Evolutionary conservation across 2,888 invertebrate species (phyloP).

Genomic region (Sussaba pulchella): DNA sequence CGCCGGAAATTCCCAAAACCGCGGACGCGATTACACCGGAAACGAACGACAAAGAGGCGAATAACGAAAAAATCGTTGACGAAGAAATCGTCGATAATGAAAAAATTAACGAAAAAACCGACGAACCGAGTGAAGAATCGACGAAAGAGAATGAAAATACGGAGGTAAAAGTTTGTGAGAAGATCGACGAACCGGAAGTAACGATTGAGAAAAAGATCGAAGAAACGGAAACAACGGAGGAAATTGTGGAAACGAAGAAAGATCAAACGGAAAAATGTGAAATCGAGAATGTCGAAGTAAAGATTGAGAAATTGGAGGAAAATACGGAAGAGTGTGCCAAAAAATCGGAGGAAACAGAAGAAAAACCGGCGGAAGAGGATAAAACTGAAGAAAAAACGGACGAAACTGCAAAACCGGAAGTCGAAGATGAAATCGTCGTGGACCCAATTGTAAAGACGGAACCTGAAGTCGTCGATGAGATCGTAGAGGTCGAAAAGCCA

Average conservation of each 20-base stretch:
- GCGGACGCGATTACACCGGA: neutral
- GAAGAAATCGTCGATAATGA: conserved; percentile 49
- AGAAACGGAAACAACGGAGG: conserved; percentile 40
- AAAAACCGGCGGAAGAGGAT: conserved; percentile 20
- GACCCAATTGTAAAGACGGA: conserved; percentile 56
- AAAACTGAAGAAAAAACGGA: conserved; percentile 46
- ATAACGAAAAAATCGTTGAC: conserved; percentile 37
- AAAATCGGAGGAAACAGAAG: conserved; percentile 47
- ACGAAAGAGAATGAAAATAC: conserved; percentile 61
- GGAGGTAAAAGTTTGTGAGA: conserved; percentile 65
- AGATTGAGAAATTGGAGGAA: conserved; percentile 42
- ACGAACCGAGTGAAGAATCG: conserved; percentile 29
- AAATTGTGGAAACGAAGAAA: conserved; percentile 45
- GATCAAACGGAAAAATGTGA: conserved; percentile 59
- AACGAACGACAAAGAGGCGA: conserved; percentile 46
- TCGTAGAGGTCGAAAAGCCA: neutral
- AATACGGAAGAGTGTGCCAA: conserved; percentile 51
- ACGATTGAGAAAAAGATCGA: conserved; percentile 47
- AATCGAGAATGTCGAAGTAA: conserved; percentile 45
- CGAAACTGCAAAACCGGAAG: conserved; percentile 28
- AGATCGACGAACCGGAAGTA: conserved; percentile 34
- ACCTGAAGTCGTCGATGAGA: conserved; percentile 25
- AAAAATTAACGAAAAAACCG: conserved; percentile 40
- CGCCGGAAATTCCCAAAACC: conserved; percentile 31
- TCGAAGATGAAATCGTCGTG: conserved; percentile 44